These are phyloP conservation scores for Galerucella nymphaeae DNA, from an alignment of 2,888 invertebrate species.

Conservation along the genomic window DNA sequence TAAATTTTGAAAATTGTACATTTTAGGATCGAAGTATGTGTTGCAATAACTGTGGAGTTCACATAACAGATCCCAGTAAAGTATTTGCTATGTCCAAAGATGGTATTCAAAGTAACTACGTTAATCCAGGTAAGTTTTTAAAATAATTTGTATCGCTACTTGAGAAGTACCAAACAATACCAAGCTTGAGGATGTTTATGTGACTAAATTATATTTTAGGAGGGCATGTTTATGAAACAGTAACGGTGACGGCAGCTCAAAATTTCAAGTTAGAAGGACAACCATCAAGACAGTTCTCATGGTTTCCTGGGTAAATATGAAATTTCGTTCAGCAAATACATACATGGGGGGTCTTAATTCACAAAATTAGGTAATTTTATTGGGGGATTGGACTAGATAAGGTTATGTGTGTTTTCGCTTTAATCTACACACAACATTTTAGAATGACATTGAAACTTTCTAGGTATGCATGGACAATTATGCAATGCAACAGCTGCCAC, in stretches of 20 bases:
- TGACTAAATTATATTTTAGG: slow-evolving; percentile 40
- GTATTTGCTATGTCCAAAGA: slow-evolving; percentile 85
- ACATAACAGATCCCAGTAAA: slow-evolving; percentile 74
- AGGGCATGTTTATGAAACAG: slow-evolving; percentile 83
- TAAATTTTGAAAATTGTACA: background rate
- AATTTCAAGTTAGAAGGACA: slow-evolving; percentile 67
- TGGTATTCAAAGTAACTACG: slow-evolving; percentile 83
- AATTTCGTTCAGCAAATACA: slow-evolving; percentile 13
- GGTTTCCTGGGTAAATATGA: slow-evolving; percentile 82
- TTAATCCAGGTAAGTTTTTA: slow-evolving; percentile 72
- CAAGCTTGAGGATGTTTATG: too few relatives aligned
- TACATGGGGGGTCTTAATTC: too few relatives aligned
- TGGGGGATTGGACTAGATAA: too few relatives aligned
- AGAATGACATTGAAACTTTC: slow-evolving; percentile 43
- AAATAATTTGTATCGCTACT: background rate
- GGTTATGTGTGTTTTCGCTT: background rate
- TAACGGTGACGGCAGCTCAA: slow-evolving; percentile 73
- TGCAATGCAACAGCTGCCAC: slow-evolving; percentile 74
- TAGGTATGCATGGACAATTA: slow-evolving; percentile 85
- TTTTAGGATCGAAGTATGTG: slow-evolving; percentile 67
- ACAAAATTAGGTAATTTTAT: too few relatives aligned
- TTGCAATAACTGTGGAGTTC: slow-evolving; percentile 70
- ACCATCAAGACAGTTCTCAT: slow-evolving; percentile 79
- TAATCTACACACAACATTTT: slow-evolving; percentile 17
- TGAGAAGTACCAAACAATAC: too few relatives aligned